A percentile compares a stretch with the other conserved stretches of the same genome.
Conservation (phyloP, 2,888 invertebrate species). For the Caenorhabditis wallacei region DNA sequence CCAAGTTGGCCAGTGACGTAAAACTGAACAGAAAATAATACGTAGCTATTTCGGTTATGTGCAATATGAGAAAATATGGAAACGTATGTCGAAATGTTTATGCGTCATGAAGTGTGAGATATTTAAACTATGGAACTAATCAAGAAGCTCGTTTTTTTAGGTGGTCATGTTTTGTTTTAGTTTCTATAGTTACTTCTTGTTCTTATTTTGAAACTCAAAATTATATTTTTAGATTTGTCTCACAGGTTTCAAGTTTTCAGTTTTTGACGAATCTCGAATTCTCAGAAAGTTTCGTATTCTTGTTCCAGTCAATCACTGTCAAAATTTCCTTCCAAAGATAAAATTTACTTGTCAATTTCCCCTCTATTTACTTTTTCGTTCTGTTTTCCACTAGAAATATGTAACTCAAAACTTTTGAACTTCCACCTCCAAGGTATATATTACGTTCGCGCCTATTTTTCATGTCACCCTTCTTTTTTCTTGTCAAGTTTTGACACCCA, state of each 20-base stretch:
- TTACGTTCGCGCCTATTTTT: slow-evolving; percentile 11
- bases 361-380: not conserved
- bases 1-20: slow-evolving; percentile 19
- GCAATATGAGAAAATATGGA: slow-evolving; percentile 24
- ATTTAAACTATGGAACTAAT: not conserved
- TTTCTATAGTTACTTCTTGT: not conserved
- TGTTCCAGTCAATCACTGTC: too few species aligned
- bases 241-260: too few species aligned
- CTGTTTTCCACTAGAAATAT: not conserved
- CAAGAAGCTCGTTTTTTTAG: not conserved
- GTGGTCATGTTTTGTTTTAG: not conserved
- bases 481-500: slow-evolving; percentile 31
- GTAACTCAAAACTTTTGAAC: slow-evolving; percentile 10
- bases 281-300: too few species aligned
- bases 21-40: slow-evolving; percentile 15
- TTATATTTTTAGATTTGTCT: too few species aligned
- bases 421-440: slow-evolving; percentile 3
- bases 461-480: slow-evolving; percentile 21
- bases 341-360: too few species aligned
- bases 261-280: too few species aligned
- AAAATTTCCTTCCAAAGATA: too few species aligned
- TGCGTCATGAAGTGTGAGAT: slow-evolving; percentile 14
- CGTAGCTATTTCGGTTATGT: slow-evolving; percentile 33
- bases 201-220: too few species aligned
- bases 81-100: slow-evolving; percentile 13